Evolutionary conservation across 2,113 vertebrate genomes (phyloP).

Genomic region (Procapra przewalskii): DNA sequence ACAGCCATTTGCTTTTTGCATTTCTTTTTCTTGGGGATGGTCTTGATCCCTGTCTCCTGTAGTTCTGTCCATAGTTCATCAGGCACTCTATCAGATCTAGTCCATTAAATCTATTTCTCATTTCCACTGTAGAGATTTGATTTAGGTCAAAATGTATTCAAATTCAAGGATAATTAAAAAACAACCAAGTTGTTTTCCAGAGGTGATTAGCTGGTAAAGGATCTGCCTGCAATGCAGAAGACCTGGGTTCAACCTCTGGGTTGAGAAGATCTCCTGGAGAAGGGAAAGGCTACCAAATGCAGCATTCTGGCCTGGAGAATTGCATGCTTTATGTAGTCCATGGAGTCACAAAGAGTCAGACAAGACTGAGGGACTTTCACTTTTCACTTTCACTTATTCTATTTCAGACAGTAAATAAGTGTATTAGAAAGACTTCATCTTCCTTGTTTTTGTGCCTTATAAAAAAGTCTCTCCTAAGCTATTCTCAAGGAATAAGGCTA

Average conservation of each 20-base stretch:
- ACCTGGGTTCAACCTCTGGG: background rate
- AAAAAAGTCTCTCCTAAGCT: background rate
- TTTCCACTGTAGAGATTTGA: background rate
- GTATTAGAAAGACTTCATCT: background rate
- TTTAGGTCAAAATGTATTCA: background rate
- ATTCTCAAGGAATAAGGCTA: background rate
- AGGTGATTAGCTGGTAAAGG: background rate
- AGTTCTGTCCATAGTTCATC: background rate
- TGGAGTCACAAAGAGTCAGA: background rate
- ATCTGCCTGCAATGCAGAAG: background rate
- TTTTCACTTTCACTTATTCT: background rate
- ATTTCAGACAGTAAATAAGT: background rate
- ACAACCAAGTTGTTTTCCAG: background rate
- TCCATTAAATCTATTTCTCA: background rate
- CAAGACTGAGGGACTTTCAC: background rate
- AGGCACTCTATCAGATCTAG: background rate
- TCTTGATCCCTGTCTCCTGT: background rate
- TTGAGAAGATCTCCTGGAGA: background rate
- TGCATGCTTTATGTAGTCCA: background rate
- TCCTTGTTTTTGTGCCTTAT: background rate
- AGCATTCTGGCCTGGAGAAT: background rate
- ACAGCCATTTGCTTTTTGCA: background rate
- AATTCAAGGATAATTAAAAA: background rate
- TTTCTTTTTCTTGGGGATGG: background rate
- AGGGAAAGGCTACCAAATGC: background rate